Evolutionary conservation across 2,113 vertebrate species (phyloP), one percentile per base, ranked within the genome.

Genomic region (Podocnemis expansa): DNA sequence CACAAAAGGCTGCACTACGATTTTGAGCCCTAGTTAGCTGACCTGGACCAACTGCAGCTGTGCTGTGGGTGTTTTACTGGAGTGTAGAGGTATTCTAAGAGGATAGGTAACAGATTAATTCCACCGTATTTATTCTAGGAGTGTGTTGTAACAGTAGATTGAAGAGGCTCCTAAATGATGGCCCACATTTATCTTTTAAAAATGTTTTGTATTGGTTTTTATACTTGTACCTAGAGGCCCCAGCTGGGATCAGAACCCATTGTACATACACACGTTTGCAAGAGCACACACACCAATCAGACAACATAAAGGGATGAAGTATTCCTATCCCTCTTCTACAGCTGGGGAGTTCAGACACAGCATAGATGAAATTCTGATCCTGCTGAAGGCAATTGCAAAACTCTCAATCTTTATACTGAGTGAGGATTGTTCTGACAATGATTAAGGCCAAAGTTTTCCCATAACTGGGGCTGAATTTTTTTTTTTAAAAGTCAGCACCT

Each of bases 51-150:
- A n/a, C n/a, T 70, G 19, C 4, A 7, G 21, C n/a, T 38, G 63
- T 70, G 63, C 63, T 70, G n/a, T 5, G 8, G 63, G 5, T 21
- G 34, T 70, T 70, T 70, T 38, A 70, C n/a, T 70, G 19, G 34
- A 21, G 34, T n/a, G 60, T 67, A 67, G 58, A 34, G 31, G 29
- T 60, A 60, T 60, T 29, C 29, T 96, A 76, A 95, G n/a, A 73
- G 67, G 67, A 91, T 96, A 89, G 63, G 63, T 90, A 89, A 84
- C 73, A 93, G 88, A 96, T 91, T 89, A 82, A 80, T 84, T 85
- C 84, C 93, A 76, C 84, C 73, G 11, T 22, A 38, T 24, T 56
- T 93, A 93, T 91, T 93, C 76, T 56, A 80, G 0, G 5, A 91
- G 82, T 76, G 67, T 24, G 67, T 73, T 73, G 67, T 38, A 41